A percentile compares a stretch with the other conserved stretches of the same genome.
phyloP scores from a whole-genome alignment of 2,113 vertebrate genomes.

The Labeo rohita region DNA sequence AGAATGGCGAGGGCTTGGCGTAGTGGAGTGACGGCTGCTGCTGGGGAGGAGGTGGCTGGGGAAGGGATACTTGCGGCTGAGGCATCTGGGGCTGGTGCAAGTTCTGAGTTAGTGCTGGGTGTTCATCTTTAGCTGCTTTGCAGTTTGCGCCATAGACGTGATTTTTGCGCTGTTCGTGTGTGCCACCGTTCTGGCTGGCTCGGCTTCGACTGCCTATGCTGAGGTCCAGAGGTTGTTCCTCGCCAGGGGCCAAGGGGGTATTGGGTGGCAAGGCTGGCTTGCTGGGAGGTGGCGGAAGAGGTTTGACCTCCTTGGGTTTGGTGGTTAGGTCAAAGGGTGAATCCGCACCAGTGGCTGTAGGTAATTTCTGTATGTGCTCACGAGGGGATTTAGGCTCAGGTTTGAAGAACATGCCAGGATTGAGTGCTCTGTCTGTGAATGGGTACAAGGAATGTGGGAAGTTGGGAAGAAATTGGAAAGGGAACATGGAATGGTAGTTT shows the following conservation, averaged over 20 bases:
- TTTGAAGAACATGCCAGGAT: slow-evolving; percentile 93
- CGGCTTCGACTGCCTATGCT: slow-evolving; percentile 91
- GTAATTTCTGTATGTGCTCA: slow-evolving; percentile 86
- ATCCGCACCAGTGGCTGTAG: slow-evolving; percentile 76
- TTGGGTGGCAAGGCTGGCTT: slow-evolving; percentile 74
- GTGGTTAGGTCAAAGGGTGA: slow-evolving; percentile 97
- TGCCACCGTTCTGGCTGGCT: slow-evolving; percentile 84
- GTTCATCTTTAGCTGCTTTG: slow-evolving; percentile 82
- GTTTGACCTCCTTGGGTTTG: slow-evolving; percentile 90
- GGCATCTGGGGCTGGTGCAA: slow-evolving; percentile 82
- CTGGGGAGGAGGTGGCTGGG: slow-evolving; percentile 83
- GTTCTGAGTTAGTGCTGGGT: slow-evolving; percentile 79
- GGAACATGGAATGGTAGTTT: slow-evolving; percentile 96
- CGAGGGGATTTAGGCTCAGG: slow-evolving; percentile 93
- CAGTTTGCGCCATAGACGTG: slow-evolving; percentile 84
- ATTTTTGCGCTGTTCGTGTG: slow-evolving; percentile 84
- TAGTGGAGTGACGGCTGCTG: slow-evolving; percentile 93
- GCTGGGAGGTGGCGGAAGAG: slow-evolving; percentile 69
- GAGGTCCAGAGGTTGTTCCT: slow-evolving; percentile 96
- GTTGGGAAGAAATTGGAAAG: slow-evolving; percentile 95
- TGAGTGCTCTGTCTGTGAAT: slow-evolving; percentile 88
- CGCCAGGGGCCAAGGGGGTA: slow-evolving; percentile 70
- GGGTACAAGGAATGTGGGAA: slow-evolving; percentile 95
- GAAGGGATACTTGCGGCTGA: slow-evolving; percentile 83
- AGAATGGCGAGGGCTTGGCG: slow-evolving; percentile 97